These are phyloP conservation scores for Drosophila sproati DNA, from an alignment of 1,140 invertebrate genomes.

Conservation along the genomic window DNA sequence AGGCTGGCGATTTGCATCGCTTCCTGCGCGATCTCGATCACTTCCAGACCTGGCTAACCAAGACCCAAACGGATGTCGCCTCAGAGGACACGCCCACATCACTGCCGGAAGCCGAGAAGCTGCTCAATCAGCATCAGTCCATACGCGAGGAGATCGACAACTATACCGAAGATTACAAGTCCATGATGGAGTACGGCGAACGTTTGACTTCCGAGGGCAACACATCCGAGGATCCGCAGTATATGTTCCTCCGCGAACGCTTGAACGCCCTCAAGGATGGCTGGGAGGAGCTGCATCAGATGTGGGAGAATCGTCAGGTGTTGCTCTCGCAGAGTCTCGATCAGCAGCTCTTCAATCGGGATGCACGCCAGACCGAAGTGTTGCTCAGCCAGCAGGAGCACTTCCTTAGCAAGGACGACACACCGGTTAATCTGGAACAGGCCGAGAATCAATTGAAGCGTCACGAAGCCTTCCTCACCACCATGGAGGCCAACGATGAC, in stretches of 20 bases:
- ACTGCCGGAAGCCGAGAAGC: slow-evolving; percentile 97
- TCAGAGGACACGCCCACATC: slow-evolving; percentile 99
- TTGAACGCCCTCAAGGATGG: slow-evolving; percentile 98
- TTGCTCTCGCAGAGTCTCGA: slow-evolving; percentile 97
- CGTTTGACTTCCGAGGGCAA: slow-evolving; percentile 87
- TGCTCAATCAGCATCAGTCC: slow-evolving; percentile 98
- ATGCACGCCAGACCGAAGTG: slow-evolving; percentile 99
- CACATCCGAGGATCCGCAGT: slow-evolving; percentile 97
- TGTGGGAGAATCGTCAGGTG: slow-evolving; percentile 99
- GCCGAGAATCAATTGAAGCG: slow-evolving; percentile 98
- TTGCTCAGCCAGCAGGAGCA: slow-evolving; percentile 99
- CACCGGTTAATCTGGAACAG: slow-evolving; percentile 96
- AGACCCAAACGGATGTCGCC: slow-evolving; percentile 98
- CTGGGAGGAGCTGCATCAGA: slow-evolving; percentile 99
- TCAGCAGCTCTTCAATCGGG: slow-evolving; percentile 97
- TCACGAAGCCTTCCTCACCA: slow-evolving; percentile 99
- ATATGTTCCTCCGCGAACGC: slow-evolving; percentile 98
- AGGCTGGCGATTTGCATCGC: slow-evolving; percentile 98
- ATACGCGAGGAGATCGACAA: slow-evolving; percentile 99
- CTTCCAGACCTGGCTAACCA: slow-evolving; percentile 99
- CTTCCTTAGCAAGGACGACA: slow-evolving; percentile 96
- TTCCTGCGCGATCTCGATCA: slow-evolving; percentile 99
- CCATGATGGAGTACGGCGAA: slow-evolving; percentile 99
- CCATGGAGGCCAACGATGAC: slow-evolving; percentile 99
- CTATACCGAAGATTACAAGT: slow-evolving; percentile 98